Percentiles rank a stretch among this genome's conserved stretches.
Evolutionary conservation across 2,797 vertebrate species (phyloP).

Genomic region (Cetoscarus ocellatus): DNA sequence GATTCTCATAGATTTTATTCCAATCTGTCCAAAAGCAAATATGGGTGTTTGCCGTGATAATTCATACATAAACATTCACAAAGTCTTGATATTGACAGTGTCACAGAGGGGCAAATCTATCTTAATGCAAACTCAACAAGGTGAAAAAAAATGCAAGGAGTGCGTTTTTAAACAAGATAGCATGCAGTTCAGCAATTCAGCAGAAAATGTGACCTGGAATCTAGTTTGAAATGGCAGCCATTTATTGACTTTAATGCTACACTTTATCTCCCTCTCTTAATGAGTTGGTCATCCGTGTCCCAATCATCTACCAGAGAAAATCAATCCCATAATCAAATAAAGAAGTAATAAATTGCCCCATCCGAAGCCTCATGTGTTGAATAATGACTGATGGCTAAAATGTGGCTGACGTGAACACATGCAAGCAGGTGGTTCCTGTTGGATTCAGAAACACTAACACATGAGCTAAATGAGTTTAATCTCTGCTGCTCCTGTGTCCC

Average conservation of each 20-base stretch:
- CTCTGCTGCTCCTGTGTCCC: conserved; percentile 12
- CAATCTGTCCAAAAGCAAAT: conserved; percentile 49
- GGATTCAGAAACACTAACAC: neutral
- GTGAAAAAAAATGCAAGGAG: conserved; percentile 36
- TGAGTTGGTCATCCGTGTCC: neutral
- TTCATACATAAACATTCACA: conserved; percentile 63
- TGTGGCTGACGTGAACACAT: neutral
- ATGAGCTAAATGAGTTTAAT: conserved; percentile 2
- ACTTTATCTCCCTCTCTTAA: neutral
- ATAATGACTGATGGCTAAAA: neutral
- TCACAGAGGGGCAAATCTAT: conserved; percentile 33
- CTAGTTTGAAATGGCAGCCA: neutral
- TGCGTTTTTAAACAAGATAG: conserved; percentile 31
- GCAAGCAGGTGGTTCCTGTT: neutral
- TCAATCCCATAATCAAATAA: conserved; percentile 10
- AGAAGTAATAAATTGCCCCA: neutral
- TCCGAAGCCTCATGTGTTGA: neutral
- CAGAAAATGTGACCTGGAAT: conserved; percentile 27
- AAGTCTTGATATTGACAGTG: conserved; percentile 51
- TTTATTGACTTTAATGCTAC: conserved; percentile 21
- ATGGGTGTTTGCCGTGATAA: conserved; percentile 53
- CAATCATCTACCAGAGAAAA: neutral
- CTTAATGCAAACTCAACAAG: conserved; percentile 44
- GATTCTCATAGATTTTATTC: conserved; percentile 37
- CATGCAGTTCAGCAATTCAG: conserved; percentile 30